Base-by-base conservation (phyloP, 92 coral and sea anemone genomes). In the Zoanthus sociatus region DNA sequence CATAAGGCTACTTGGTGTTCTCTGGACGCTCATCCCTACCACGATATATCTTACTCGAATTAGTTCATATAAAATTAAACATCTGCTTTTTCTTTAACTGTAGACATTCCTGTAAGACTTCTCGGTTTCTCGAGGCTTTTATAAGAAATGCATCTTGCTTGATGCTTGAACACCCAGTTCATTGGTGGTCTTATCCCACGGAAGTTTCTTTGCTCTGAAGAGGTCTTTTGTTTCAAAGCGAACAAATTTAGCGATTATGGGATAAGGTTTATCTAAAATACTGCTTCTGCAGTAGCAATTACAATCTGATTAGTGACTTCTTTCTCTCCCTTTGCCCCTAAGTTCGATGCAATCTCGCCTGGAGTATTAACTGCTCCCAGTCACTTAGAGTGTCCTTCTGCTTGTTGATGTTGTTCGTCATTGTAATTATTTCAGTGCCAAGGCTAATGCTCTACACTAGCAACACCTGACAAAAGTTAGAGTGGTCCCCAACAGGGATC, bases 31-130 rank as follows among this genome's bases (percentile, higher is more conserved):
- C 26, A 26, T 26, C 26, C 26, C 26, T 26, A 26, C 26, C 26
- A 26, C 0, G 26, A 26, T 0, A 71, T 21, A 71, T 21, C 50
- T 7, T 71, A 4, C 16, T 50, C 17, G 48, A 31, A 31, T 71
- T 71, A n/a, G 76, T 71, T 51, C 76, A 71, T n/a, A 71, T 71
- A 3, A 71, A 71, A 33, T 71, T 71, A 11, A 16, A 71, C 10
- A 30, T 71, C n/a, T 16, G 76, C 9, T 47, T 32, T 47, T 31
- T 32, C 76, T 63, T 63, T 21, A 20, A 6, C 7, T 18, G 32
- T 13, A 66, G 71, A 26, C 71, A 66, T 66, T 66, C 20, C 71
- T 66, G 31, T 7, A 66, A 66, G 32, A 66, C 3, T 11, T 66
- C 71, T 66, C 71, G 31, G 6, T 66, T 66, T 13, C 18, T 66